Evolutionary conservation across 2,113 vertebrate species (phyloP).

Genomic region (Apteryx mantelli): DNA sequence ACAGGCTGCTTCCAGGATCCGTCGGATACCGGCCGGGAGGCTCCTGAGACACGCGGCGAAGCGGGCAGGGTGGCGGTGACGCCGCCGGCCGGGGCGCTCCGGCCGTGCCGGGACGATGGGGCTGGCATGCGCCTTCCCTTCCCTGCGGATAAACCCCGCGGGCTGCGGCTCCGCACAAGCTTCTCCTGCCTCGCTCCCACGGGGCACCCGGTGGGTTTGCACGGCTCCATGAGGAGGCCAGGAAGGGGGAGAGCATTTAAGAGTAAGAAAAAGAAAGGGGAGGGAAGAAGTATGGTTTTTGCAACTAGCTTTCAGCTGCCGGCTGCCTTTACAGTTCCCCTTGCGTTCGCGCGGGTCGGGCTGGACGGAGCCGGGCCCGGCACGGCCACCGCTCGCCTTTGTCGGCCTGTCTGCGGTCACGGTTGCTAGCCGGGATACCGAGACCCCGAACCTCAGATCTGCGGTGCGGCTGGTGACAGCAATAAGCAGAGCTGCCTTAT

Average conservation of each 20-base stretch:
- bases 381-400: not conserved
- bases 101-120: not conserved
- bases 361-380: not conserved
- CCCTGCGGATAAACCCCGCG: not conserved
- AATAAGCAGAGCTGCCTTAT: conserved; percentile 14
- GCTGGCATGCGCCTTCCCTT: not conserved
- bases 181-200: not conserved
- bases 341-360: not conserved
- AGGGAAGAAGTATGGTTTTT: conserved; percentile 32
- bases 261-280: conserved; percentile 31
- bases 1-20: rapidly evolving
- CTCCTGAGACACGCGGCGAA: no score
- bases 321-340: not conserved
- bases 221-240: not conserved
- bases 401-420: not conserved
- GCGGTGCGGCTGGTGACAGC: not conserved
- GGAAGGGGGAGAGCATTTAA: not conserved
- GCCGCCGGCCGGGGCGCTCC: not conserved
- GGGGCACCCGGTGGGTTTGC: rapidly evolving
- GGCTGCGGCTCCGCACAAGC: not conserved
- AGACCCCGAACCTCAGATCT: conserved; percentile 7
- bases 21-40: rapidly evolving
- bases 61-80: rapidly evolving
- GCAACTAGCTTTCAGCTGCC: not conserved
- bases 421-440: not conserved